Conservation (phyloP, 2,113 vertebrate genomes). For the Malurus melanocephalus region DNA sequence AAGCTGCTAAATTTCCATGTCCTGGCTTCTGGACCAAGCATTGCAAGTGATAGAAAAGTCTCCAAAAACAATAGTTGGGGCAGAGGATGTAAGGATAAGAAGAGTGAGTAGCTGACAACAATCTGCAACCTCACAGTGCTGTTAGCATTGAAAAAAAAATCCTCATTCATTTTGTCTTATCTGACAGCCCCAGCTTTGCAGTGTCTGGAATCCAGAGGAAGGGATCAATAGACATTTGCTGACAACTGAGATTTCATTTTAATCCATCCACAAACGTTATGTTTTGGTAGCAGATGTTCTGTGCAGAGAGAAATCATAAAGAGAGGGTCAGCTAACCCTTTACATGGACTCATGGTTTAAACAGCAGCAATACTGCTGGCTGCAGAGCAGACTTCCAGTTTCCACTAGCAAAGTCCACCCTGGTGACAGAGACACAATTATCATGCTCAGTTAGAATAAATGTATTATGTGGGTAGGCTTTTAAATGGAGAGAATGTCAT, state of each 20-base stretch:
- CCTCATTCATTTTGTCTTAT: neutral
- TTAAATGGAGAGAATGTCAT: neutral
- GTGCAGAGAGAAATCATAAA: neutral
- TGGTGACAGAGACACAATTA: neutral
- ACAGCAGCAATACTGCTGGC: neutral
- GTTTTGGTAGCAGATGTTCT: neutral
- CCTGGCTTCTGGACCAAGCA: neutral
- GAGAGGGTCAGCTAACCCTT: neutral
- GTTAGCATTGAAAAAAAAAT: neutral
- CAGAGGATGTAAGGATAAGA: neutral
- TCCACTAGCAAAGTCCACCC: neutral
- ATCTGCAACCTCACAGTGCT: neutral
- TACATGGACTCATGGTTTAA: neutral
- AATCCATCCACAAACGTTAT: neutral
- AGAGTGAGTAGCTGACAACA: neutral
- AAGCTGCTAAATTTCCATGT: neutral
- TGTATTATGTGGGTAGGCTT: neutral
- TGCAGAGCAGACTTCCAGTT: neutral
- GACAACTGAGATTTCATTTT: neutral
- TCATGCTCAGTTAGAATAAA: neutral
- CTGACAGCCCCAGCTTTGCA: neutral
- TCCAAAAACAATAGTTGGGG: neutral
- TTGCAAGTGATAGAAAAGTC: neutral
- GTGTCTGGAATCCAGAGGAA: neutral
- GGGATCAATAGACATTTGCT: neutral